Base-by-base conservation (phyloP, 2,888 invertebrate genomes). In the Agrochola macilenta region DNA sequence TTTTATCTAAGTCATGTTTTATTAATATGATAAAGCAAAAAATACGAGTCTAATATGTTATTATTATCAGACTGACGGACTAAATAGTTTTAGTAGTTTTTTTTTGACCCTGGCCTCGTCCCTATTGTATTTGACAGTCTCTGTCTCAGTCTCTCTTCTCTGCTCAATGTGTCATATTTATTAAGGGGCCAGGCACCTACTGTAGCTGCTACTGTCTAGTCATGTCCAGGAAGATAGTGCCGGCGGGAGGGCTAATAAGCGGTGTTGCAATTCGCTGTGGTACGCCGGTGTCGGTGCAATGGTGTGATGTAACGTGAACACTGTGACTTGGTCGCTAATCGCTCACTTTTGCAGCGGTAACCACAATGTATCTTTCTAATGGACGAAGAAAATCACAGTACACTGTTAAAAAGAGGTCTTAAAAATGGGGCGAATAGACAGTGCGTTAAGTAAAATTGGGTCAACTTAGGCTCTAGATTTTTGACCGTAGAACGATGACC, bases 221-320 rank as follows among this genome's bases (percentile, higher is more conserved):
- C 49, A 58, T 80, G 78, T 81, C 76, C 83, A 87, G 88, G 87
- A 87, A 87, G 81, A 84, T 81, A 73, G 73, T 71, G 76, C 43
- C 64, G 74, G 71, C 26, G 72, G 79, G 84, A 79, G 87, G 89
- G 87, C 81, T 90, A 92, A 89, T 90, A 91, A 87, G 89, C 88
- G 84, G 83, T 89, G 92, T 93, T 88, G 93, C 92, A 94, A 93
- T 83, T 78, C 84, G 92, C 92, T 91, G 91, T 90, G 92, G 84
- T 91, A 89, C 90, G 90, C 82, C 81, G 87, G 54, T 68, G 64
- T 54, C 91, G 91, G 92, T 91, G 94, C 92, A 92, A 92, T 88
- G 74, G 54, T 35, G 77, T 94, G 92, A 94, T 82, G 94, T 94
- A 94, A 94, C 85, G 39, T 69, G 43, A 81, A 85, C 82, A 84